Percentiles rank a stretch among this genome's conserved stretches.
These are phyloP conservation scores for Cheirogaleus major DNA, from an alignment of 2,797 vertebrate genomes.

Conservation along the genomic window DNA sequence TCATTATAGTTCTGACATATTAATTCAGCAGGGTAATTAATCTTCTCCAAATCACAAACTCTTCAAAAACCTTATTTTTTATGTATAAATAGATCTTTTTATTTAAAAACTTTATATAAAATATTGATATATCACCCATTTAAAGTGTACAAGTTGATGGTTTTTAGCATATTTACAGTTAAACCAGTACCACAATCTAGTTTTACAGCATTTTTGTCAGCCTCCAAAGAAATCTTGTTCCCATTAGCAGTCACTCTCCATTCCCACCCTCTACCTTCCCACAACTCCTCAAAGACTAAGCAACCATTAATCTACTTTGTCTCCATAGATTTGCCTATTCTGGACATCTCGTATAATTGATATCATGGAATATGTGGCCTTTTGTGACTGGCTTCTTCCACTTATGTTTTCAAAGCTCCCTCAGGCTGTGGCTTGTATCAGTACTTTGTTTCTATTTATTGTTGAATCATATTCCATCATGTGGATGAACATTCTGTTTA, in stretches of 20 bases:
- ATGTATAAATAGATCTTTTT: neutral
- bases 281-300: neutral
- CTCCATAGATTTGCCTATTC: neutral
- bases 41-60: neutral
- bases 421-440: neutral
- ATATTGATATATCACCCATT: neutral
- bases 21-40: neutral
- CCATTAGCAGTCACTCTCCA: neutral
- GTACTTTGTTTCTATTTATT: neutral
- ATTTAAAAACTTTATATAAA: neutral
- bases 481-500: neutral
- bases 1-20: neutral
- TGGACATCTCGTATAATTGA: neutral
- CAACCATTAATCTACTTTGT: neutral
- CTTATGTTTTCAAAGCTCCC: neutral
- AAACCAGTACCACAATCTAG: constrained; percentile 26
- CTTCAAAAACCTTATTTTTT: neutral
- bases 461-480: neutral
- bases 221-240: neutral
- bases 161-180: neutral
- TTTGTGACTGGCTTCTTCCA: neutral
- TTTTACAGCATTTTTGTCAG: neutral
- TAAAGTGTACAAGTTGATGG: neutral
- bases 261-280: neutral
- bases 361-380: neutral